Percentiles rank a stretch among this genome's conserved stretches.
Conservation (phyloP, 2,113 vertebrate species). For the Vombatus ursinus region DNA sequence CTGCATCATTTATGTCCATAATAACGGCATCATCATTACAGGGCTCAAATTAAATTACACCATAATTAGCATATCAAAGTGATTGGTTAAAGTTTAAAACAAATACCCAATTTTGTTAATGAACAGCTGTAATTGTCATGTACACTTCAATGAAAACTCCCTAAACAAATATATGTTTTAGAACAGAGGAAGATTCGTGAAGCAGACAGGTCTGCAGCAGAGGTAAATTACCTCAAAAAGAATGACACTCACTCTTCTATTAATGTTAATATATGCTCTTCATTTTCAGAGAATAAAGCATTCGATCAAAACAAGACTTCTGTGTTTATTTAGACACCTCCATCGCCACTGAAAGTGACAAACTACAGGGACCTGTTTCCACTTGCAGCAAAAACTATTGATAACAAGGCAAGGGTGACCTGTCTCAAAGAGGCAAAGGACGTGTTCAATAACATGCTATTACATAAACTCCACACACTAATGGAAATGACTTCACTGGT, state of each 20-base stretch:
- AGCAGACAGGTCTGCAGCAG: constrained; percentile 83
- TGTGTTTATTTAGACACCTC: constrained; percentile 65
- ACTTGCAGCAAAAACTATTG: constrained; percentile 53
- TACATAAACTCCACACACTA: constrained; percentile 45
- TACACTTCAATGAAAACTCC: constrained; percentile 97
- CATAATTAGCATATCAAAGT: constrained; percentile 99
- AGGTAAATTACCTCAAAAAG: constrained; percentile 84
- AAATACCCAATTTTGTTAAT: constrained; percentile 99
- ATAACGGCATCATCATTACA: constrained; percentile 99
- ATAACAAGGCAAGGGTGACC: constrained; percentile 60
- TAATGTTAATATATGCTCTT: constrained; percentile 86
- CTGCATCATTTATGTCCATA: constrained; percentile 99
- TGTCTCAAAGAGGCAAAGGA: constrained; percentile 57
- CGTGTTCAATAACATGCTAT: constrained; percentile 67
- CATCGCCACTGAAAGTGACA: constrained; percentile 61
- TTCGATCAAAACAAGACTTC: constrained; percentile 84
- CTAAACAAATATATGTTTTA: constrained; percentile 99
- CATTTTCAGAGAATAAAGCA: constrained; percentile 84
- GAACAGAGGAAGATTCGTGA: constrained; percentile 84
- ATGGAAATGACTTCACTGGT: constrained; percentile 61
- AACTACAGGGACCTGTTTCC: constrained; percentile 56
- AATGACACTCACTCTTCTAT: constrained; percentile 84
- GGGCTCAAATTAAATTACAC: constrained; percentile 99
- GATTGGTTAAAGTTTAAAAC: constrained; percentile 99
- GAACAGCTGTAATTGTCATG: constrained; percentile 99